phyloP scores from a whole-genome alignment of 2,888 invertebrate genomes.

The Idaea aversata region DNA sequence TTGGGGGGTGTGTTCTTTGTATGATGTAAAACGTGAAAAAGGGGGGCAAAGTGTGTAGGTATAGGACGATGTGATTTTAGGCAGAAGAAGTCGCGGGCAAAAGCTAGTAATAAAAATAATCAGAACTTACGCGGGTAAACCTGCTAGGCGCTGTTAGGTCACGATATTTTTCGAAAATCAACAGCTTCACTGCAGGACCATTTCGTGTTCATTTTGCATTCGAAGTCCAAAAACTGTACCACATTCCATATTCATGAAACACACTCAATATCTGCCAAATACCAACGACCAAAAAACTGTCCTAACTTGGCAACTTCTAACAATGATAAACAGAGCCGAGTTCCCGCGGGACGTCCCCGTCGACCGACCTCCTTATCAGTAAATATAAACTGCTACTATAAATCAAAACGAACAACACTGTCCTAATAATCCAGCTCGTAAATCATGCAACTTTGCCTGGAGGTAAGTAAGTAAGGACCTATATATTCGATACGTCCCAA shows the following conservation, averaged over 20 bases:
- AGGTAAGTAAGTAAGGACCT: slow-evolving; percentile 18
- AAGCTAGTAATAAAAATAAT: too few relatives aligned
- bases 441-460: slow-evolving; percentile 27
- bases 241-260: too few relatives aligned
- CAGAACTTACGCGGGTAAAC: too few relatives aligned
- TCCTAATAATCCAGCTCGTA: slow-evolving; percentile 33
- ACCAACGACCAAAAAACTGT: neutral
- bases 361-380: slow-evolving; percentile 28
- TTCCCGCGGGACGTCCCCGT: slow-evolving; percentile 9
- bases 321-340: slow-evolving; percentile 19
- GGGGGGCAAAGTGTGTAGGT: too few relatives aligned
- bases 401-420: slow-evolving; percentile 27
- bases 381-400: slow-evolving; percentile 27
- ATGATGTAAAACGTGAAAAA: too few relatives aligned
- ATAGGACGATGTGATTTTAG: too few relatives aligned
- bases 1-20: too few relatives aligned
- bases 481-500: neutral
- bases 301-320: slow-evolving; percentile 1
- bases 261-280: neutral
- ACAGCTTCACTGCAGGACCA: too few relatives aligned
- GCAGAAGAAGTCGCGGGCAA: too few relatives aligned
- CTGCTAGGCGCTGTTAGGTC: too few relatives aligned
- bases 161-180: too few relatives aligned
- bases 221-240: neutral
- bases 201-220: neutral